A percentile compares a stretch with the other conserved stretches of the same genome.
Conservation (phyloP, 2,888 invertebrate species). For the Thumatha senex region DNA sequence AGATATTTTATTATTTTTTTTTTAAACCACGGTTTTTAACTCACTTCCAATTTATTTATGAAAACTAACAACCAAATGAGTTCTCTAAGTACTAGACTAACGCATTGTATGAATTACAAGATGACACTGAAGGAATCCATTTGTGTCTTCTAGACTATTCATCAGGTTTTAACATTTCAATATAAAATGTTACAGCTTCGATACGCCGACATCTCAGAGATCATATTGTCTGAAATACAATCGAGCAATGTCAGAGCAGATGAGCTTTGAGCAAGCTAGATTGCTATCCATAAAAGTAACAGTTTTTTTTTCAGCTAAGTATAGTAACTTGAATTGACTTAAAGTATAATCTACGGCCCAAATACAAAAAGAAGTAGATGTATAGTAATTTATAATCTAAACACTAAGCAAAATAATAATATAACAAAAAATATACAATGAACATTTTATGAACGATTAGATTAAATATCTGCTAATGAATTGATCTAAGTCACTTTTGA, state of each 20-base stretch:
- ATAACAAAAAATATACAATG: too few relatives aligned
- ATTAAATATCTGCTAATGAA: too few relatives aligned
- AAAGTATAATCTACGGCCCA: not conserved
- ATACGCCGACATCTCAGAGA: slow-evolving; percentile 19
- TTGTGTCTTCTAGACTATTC: slow-evolving; percentile 30
- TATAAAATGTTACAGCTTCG: slow-evolving; percentile 10
- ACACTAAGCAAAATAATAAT: too few relatives aligned
- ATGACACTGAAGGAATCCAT: slow-evolving; percentile 20
- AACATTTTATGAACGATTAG: too few relatives aligned
- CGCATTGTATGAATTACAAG: slow-evolving; percentile 28
- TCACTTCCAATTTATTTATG: slow-evolving; percentile 7
- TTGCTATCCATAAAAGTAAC: not conserved
- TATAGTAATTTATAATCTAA: too few relatives aligned
- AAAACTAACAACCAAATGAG: slow-evolving; percentile 16
- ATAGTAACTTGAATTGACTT: not conserved
- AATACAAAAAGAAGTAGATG: too few relatives aligned
- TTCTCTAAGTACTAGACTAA: slow-evolving; percentile 8
- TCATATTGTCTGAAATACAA: slow-evolving; percentile 13
- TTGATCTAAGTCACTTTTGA: too few relatives aligned
- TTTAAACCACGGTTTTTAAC: not conserved
- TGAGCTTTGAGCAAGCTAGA: not conserved
- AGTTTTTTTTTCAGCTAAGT: slow-evolving; percentile 5
- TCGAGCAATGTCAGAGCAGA: slow-evolving; percentile 6
- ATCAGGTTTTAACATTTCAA: slow-evolving; percentile 18
- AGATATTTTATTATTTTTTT: too few relatives aligned